Evolutionary conservation across 1,140 invertebrate species (phyloP), one percentile per base, ranked within the genome.

Genomic region (Drosophila ohnishii): DNA sequence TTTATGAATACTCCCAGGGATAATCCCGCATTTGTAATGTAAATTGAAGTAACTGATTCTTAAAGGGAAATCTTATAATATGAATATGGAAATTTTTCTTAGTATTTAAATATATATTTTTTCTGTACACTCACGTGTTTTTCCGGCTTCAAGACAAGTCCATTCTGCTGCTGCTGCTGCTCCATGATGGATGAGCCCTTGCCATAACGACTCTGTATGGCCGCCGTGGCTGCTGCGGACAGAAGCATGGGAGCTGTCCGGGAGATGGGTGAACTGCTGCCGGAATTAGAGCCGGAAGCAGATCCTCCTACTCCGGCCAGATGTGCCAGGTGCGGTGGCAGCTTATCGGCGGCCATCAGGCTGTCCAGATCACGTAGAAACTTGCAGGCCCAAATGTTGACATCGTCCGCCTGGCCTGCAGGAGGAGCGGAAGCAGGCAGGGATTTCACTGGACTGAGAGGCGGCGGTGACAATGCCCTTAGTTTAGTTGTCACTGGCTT

Each of bases 321-420:
- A 32, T 65, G 62, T 7, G 84, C 82, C 57, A 77, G 59, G 59
- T 87, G 83, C 47, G 78, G 71, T 45, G 74, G 81, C 82, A 85
- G 25, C 61, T 86, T 76, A 77, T 90, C 79, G 64, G 74, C 73
- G n/a, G 81, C 75, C 78, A 91, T 91, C 80, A 91, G 79, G 64
- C 79, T 91, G 77, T 91, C 90, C 85, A 91, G 78, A 80, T 91
- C 90, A 60, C 85, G 80, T 64, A 91, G 75, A 72, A 91, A 91
- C 83, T 90, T 91, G 77, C 88, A 87, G 70, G 90, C 90, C 90
- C 90, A 91, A 78, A 91, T 76, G 75, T 90, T 91, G 25, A 91
- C 90, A 69, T 91, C 90, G 58, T 90, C 85, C 22, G 76, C 13
- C 6, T 71, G 50, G 42, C 10, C 61, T 5, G 14, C 1, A 8